Base-by-base conservation (phyloP, 2,888 invertebrate species). In the Hypena proboscidalis region DNA sequence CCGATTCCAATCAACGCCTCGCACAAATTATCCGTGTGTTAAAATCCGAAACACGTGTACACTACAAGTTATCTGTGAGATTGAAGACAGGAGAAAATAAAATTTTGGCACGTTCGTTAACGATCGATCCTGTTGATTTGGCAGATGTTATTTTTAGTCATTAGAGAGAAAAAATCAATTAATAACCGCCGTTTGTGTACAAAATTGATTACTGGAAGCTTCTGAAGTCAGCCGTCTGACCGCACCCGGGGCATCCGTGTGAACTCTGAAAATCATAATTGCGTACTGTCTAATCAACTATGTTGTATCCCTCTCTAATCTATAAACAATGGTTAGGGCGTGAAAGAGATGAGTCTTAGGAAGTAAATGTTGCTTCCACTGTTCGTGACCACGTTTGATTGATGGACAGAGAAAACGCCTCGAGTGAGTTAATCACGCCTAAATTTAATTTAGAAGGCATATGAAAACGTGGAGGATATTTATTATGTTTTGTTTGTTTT, bases 361-460 rank as follows among this genome's bases (percentile, higher is more conserved):
- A 81, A 85, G 79, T 80, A 83, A 84, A 80, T 79, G 69, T 75
- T 78, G 67, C 75, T 77, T 81, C 76, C 74, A 76, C 71, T 79
- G 68, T 76, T 78, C 71, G 67, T 74, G 80, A 74, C 76, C 71
- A 70, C 67, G 64, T 77, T 83, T 90, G 90, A 90, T 90, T 90
- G 89, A 90, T 90, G 90, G 85, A 90, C 87, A 85, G 81, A 83
- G 89, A 89, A 88, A 88, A 89, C 90, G 90, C 90, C 90, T 90
- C 78, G 74, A 85, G 85, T 83, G 77, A 80, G 80, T 81, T 84
- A 82, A 88, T 88, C 85, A 86, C 82, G 82, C 83, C 87, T 85
- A 88, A 90, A 89, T 89, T 89, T 81, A 90, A 90, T 90, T 89
- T 88, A 81, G 84, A 75, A 82, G 66, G 75, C 71, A 82, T 80